Evolutionary conservation across 2,888 invertebrate species (phyloP).

Genomic region (Heliconius cydno): DNA sequence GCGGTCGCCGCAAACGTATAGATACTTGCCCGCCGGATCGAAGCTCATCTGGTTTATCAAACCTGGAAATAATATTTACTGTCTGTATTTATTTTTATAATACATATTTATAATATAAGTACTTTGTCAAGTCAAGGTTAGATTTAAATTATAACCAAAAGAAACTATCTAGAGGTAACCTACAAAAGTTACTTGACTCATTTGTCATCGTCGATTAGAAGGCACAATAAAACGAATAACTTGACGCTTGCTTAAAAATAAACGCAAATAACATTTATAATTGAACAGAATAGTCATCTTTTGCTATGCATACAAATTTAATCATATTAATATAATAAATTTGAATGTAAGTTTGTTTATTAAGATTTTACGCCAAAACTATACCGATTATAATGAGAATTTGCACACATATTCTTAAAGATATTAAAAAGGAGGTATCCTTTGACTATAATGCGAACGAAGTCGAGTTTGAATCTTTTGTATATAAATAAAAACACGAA

Average conservation of each 20-base stretch:
- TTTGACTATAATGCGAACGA: no score
- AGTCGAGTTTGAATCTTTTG: no score
- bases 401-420: no score
- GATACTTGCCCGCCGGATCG: slow-evolving; percentile 88
- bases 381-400: no score
- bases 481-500: no score
- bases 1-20: slow-evolving; percentile 89
- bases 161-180: not conserved
- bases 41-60: slow-evolving; percentile 87
- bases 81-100: not conserved
- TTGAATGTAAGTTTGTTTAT: no score
- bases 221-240: slow-evolving; percentile 1
- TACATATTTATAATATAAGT: not conserved
- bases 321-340: no score
- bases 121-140: slow-evolving; percentile 9
- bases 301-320: not conserved
- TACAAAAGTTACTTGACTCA: slow-evolving; percentile 12
- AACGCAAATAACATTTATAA: not conserved
- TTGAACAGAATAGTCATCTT: not conserved
- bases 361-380: no score
- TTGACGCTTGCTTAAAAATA: slow-evolving; percentile 1
- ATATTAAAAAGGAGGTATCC: no score
- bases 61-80: slow-evolving; percentile 77
- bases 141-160: not conserved
- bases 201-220: slow-evolving; percentile 17